Conservation (phyloP, 2,888 invertebrate genomes). For the Apocheima hispidaria region DNA sequence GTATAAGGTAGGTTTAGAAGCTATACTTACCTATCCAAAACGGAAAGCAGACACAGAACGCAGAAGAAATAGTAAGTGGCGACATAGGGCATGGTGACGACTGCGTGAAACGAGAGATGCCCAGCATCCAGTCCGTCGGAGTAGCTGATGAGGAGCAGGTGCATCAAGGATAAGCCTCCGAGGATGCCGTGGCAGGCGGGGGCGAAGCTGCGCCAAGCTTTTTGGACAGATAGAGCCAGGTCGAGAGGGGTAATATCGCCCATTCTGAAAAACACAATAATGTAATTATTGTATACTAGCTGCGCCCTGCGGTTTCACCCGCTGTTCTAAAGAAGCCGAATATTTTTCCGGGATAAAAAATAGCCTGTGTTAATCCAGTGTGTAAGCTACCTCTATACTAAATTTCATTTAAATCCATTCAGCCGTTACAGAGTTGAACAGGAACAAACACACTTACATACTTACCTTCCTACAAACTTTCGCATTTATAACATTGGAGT, state of each 20-base stretch:
- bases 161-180: conserved; percentile 86
- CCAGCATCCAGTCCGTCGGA: conserved; percentile 80
- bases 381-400: too few relatives aligned
- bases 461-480: too few relatives aligned
- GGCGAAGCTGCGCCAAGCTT: conserved; percentile 79
- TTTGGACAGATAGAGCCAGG: conserved; percentile 82
- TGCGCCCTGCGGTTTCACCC: too few relatives aligned
- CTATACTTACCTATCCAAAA: conserved; percentile 87
- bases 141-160: conserved; percentile 85
- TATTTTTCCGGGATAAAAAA: too few relatives aligned
- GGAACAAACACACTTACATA: too few relatives aligned
- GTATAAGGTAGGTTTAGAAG: conserved; percentile 15
- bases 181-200: conserved; percentile 87
- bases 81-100: conserved; percentile 82
- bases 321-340: too few relatives aligned
- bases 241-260: conserved; percentile 83
- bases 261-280: conserved; percentile 56
- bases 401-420: too few relatives aligned
- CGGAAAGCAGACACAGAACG: conserved; percentile 85
- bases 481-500: too few relatives aligned
- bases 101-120: conserved; percentile 79
- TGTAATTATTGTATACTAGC: too few relatives aligned
- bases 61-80: conserved; percentile 86
- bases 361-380: too few relatives aligned
- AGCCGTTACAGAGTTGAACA: too few relatives aligned